Conservation (phyloP, 2,888 invertebrate genomes). For the Pristionchus mayeri region DNA sequence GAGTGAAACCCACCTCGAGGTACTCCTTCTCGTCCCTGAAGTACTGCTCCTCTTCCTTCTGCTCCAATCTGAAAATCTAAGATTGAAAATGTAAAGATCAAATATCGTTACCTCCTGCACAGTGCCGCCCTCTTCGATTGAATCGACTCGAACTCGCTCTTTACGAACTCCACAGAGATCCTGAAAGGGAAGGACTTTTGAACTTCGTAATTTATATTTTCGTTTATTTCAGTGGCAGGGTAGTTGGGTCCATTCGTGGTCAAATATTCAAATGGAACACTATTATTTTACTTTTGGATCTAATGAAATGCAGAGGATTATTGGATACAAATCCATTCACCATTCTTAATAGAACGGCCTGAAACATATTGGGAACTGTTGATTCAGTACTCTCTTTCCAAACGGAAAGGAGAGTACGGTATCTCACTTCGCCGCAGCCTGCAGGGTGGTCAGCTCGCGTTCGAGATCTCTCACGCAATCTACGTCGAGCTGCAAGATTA, state of each 20-base stretch:
- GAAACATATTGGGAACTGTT: too few relatives aligned
- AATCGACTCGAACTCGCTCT: conserved; percentile 39
- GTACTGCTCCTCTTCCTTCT: conserved; percentile 21
- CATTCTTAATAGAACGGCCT: too few relatives aligned
- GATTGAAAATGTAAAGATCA: too few relatives aligned
- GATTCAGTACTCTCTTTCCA: too few relatives aligned
- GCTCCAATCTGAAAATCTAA: background rate
- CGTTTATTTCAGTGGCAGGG: too few relatives aligned
- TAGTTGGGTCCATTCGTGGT: too few relatives aligned
- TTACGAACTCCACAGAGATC: conserved; percentile 45
- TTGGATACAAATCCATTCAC: background rate
- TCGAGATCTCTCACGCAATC: conserved; percentile 40
- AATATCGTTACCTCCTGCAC: too few relatives aligned
- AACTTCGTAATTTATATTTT: too few relatives aligned
- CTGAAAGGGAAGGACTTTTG: conserved; percentile 3
- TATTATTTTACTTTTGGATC: background rate
- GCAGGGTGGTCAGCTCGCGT: conserved; percentile 12
- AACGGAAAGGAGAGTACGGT: background rate
- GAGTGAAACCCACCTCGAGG: conserved; percentile 17
- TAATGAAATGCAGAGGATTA: background rate
- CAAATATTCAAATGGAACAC: too few relatives aligned
- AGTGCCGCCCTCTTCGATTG: background rate
- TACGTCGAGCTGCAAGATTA: conserved; percentile 19
- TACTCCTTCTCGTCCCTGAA: conserved; percentile 37
- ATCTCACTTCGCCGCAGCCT: conserved; percentile 25